Evolutionary conservation across 2,797 vertebrate species (phyloP).

Genomic region (Spheniscus humboldti): DNA sequence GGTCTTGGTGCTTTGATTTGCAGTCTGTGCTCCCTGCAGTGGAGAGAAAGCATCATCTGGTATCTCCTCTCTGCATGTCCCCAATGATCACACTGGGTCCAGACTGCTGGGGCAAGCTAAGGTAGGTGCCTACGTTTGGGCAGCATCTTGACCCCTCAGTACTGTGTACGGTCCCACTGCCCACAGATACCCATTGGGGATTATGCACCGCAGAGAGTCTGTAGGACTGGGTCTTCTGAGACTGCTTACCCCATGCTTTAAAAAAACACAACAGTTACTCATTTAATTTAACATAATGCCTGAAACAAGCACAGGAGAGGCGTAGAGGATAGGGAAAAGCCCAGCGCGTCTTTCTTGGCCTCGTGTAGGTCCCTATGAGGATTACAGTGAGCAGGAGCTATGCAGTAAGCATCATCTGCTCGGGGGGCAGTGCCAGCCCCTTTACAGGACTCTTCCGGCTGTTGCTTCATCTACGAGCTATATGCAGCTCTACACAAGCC

Average conservation of each 20-base stretch:
- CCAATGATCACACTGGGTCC: neutral
- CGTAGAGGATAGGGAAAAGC: neutral
- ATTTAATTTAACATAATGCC: neutral
- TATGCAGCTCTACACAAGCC: neutral
- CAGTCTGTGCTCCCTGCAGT: neutral
- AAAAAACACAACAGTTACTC: neutral
- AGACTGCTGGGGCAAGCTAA: neutral
- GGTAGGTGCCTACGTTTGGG: neutral
- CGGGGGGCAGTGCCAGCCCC: fast-evolving
- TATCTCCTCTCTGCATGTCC: neutral
- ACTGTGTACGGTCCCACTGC: neutral
- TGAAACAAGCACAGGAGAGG: neutral
- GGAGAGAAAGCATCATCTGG: fast-evolving
- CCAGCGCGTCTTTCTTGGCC: neutral
- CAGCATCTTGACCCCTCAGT: fast-evolving
- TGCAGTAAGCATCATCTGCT: neutral
- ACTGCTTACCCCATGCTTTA: neutral
- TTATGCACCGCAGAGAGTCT: neutral
- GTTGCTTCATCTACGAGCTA: neutral
- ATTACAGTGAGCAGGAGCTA: neutral
- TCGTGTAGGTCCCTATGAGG: fast-evolving
- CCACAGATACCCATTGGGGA: neutral
- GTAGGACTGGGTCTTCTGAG: neutral
- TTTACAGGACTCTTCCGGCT: neutral
- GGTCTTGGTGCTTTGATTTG: neutral